Conservation (phyloP, 2,888 invertebrate species). For the Amitus sp. region DNA sequence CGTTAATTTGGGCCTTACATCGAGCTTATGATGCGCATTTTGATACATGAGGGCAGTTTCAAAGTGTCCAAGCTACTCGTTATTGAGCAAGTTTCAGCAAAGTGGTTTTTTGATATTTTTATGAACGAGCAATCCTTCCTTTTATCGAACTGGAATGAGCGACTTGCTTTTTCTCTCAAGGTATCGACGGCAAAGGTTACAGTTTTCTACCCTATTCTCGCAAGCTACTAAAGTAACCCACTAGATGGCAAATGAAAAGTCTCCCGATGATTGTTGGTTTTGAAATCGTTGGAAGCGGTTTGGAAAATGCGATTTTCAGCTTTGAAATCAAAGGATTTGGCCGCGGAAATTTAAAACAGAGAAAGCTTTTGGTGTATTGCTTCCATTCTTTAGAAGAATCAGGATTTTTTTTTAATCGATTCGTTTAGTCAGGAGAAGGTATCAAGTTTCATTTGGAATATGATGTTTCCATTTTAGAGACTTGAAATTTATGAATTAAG, state of each 20-base stretch:
- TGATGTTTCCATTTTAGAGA: no score
- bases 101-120: background rate
- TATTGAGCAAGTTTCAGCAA: background rate
- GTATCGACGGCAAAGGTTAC: slow-evolving; percentile 63
- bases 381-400: no score
- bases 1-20: slow-evolving; percentile 42
- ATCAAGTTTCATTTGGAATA: no score
- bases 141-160: background rate
- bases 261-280: slow-evolving; percentile 40
- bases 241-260: slow-evolving; percentile 63
- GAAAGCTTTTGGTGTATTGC: no score
- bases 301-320: no score
- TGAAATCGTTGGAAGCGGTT: no score
- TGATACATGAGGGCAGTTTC: slow-evolving; percentile 45
- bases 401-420: no score
- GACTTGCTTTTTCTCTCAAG: slow-evolving; percentile 18
- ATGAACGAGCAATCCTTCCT: slow-evolving; percentile 16
- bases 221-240: slow-evolving; percentile 55
- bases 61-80: background rate
- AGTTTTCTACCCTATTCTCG: slow-evolving; percentile 53
- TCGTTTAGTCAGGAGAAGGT: no score
- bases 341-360: no score
- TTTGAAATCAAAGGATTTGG: no score
- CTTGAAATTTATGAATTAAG: no score
- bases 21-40: slow-evolving; percentile 15